Percentiles rank a stretch among this genome's conserved stretches.
phyloP scores from a whole-genome alignment of 2,113 vertebrate genomes.

The Tetrax tetrax region DNA sequence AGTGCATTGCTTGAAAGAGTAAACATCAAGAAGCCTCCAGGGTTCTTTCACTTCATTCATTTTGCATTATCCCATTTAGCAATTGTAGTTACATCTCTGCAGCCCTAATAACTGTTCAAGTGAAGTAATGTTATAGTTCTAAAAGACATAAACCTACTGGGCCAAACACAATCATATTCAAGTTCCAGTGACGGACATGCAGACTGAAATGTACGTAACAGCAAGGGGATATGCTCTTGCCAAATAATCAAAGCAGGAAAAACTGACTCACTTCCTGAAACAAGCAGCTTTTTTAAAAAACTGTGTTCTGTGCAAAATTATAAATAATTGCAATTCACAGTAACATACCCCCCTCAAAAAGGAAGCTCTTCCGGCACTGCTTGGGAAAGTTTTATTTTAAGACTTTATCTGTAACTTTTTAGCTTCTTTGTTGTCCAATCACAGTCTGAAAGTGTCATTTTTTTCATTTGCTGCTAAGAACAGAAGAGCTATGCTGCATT shows the following conservation, averaged over 20 bases:
- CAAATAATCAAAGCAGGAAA: slow-evolving; percentile 8
- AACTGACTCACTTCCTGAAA: slow-evolving; percentile 8
- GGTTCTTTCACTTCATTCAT: slow-evolving; percentile 34
- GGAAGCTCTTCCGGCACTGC: neutral
- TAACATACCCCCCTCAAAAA: neutral
- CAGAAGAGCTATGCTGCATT: neutral
- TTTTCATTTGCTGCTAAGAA: neutral
- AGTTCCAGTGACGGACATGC: neutral
- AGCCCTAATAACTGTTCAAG: slow-evolving; percentile 44
- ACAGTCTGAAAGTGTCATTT: neutral
- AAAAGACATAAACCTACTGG: slow-evolving; percentile 22
- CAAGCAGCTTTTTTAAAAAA: neutral
- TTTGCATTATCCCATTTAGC: slow-evolving; percentile 28
- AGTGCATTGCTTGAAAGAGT: slow-evolving; percentile 52
- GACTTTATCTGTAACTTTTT: neutral
- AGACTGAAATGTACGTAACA: neutral
- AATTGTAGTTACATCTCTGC: slow-evolving; percentile 34
- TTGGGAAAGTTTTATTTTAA: neutral
- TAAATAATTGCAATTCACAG: slow-evolving; percentile 27
- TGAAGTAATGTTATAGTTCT: slow-evolving; percentile 42
- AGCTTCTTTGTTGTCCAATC: neutral
- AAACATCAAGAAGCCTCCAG: slow-evolving; percentile 33
- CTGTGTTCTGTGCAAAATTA: neutral
- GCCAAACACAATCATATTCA: slow-evolving; percentile 22
- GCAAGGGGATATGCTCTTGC: neutral